Evolutionary conservation across 2,888 invertebrate species (phyloP).

Genomic region (Volucella inflata): DNA sequence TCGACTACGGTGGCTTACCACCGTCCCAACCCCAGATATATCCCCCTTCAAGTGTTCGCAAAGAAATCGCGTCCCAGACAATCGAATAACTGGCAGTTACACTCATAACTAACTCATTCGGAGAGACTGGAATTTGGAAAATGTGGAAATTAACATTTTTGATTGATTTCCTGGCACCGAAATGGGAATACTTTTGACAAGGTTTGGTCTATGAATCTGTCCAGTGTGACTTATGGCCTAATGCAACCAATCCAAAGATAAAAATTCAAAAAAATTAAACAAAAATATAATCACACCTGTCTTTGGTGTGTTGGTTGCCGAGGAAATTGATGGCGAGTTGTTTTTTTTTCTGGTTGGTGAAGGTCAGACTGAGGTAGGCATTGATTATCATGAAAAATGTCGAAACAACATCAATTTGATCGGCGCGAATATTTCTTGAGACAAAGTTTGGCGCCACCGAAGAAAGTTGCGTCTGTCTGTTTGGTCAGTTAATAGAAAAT

Average conservation of each 20-base stretch:
- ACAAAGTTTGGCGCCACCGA: slow-evolving; percentile 57
- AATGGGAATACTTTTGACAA: slow-evolving; percentile 27
- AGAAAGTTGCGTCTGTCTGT: slow-evolving; percentile 55
- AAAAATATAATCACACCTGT: not conserved
- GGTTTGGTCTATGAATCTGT: not conserved
- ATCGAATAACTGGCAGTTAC: not conserved
- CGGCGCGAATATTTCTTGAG: slow-evolving; percentile 17
- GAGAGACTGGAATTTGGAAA: slow-evolving; percentile 35
- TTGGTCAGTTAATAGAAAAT: slow-evolving; percentile 13
- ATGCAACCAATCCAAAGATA: slow-evolving; percentile 26
- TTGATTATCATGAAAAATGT: slow-evolving; percentile 48
- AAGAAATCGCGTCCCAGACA: too few relatives aligned
- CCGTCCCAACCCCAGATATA: not conserved
- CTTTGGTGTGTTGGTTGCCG: too few relatives aligned
- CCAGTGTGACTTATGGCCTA: slow-evolving; percentile 51
- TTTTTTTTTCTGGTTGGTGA: slow-evolving; percentile 4
- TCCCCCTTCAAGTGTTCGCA: too few relatives aligned
- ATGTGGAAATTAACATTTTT: slow-evolving; percentile 61
- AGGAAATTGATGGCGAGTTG: too few relatives aligned
- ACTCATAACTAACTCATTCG: slow-evolving; percentile 1
- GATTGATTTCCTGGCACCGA: slow-evolving; percentile 48
- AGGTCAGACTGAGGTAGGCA: slow-evolving; percentile 31
- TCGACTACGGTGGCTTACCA: not conserved
- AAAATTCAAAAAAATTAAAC: slow-evolving; percentile 4
- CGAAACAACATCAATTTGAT: slow-evolving; percentile 20